Evolutionary conservation across 2,888 invertebrate genomes (phyloP).

Genomic region (Caenorhabditis sp.): DNA sequence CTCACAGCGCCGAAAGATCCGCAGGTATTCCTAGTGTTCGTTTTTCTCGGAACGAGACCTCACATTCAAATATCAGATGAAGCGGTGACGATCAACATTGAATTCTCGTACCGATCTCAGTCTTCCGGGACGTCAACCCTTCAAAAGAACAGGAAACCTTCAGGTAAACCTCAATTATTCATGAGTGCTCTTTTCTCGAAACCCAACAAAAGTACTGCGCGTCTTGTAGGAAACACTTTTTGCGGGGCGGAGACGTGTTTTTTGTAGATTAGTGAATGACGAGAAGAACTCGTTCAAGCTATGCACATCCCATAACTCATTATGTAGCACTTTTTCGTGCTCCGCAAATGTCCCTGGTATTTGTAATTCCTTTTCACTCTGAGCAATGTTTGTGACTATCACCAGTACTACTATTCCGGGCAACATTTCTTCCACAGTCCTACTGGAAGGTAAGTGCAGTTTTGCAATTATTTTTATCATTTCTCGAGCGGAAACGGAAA

Average conservation of each 20-base stretch:
- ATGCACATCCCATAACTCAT: conserved; percentile 57
- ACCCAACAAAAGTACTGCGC: conserved; percentile 23
- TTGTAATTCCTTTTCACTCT: conserved; percentile 27
- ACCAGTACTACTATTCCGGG: conserved; percentile 32
- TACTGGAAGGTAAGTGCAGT: conserved; percentile 28
- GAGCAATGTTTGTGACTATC: conserved; percentile 46
- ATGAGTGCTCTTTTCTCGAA: conserved; percentile 40
- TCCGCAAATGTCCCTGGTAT: conserved; percentile 45
- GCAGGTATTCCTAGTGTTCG: conserved; percentile 16
- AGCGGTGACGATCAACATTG: conserved; percentile 49
- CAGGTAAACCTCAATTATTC: conserved; percentile 54
- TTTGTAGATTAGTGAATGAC: conserved; percentile 54
- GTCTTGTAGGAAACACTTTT: conserved; percentile 38
- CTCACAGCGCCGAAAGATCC: conserved; percentile 19
- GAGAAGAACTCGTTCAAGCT: conserved; percentile 29
- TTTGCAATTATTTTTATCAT: background rate
- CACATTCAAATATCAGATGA: conserved; percentile 42
- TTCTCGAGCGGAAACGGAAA: background rate
- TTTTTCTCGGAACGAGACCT: too few species aligned
- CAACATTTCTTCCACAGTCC: conserved; percentile 11
- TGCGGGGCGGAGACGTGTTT: conserved; percentile 14
- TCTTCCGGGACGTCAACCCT: conserved; percentile 51
- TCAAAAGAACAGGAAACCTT: conserved; percentile 56
- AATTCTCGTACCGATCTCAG: conserved; percentile 46
- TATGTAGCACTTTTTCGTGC: conserved; percentile 56